phyloP scores from a whole-genome alignment of 2,888 invertebrate genomes.

The Chrysolina haemoptera region DNA sequence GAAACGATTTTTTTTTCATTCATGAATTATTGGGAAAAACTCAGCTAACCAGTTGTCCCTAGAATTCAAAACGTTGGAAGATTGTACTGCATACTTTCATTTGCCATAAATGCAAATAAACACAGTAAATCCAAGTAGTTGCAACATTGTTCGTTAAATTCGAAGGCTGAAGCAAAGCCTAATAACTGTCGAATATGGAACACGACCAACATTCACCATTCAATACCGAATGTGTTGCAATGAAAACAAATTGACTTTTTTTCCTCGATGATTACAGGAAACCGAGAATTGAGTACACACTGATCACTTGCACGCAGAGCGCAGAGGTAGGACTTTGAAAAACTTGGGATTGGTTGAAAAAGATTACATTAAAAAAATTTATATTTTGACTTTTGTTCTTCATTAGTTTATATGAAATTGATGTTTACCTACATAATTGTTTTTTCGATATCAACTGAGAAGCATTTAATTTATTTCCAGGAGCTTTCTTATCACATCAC shows the following conservation, averaged over 20 bases:
- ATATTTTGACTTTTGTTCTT: too few relatives aligned
- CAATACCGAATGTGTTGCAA: constrained; percentile 32
- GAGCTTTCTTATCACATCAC: too few relatives aligned
- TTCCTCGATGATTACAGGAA: constrained; percentile 26
- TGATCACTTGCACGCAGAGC: constrained; percentile 18
- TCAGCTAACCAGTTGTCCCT: not conserved
- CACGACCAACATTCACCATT: constrained; percentile 36
- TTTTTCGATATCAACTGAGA: too few relatives aligned
- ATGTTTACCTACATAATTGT: too few relatives aligned
- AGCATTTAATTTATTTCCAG: too few relatives aligned
- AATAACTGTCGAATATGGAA: constrained; percentile 38
- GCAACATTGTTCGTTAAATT: constrained; percentile 29
- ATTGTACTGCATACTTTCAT: constrained; percentile 18
- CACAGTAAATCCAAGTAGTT: constrained; percentile 25
- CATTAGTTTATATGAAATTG: too few relatives aligned
- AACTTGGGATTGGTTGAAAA: constrained; percentile 11
- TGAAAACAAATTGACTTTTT: constrained; percentile 33
- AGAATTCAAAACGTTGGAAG: not conserved
- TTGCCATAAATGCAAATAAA: constrained; percentile 27
- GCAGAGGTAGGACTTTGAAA: not conserved
- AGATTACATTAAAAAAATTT: not conserved
- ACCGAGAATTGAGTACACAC: constrained; percentile 26
- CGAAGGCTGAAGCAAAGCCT: constrained; percentile 29
- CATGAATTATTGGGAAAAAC: too few relatives aligned
- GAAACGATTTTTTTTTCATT: too few relatives aligned